Conservation (phyloP, 2,113 vertebrate genomes). For the Melospiza melodia region DNA sequence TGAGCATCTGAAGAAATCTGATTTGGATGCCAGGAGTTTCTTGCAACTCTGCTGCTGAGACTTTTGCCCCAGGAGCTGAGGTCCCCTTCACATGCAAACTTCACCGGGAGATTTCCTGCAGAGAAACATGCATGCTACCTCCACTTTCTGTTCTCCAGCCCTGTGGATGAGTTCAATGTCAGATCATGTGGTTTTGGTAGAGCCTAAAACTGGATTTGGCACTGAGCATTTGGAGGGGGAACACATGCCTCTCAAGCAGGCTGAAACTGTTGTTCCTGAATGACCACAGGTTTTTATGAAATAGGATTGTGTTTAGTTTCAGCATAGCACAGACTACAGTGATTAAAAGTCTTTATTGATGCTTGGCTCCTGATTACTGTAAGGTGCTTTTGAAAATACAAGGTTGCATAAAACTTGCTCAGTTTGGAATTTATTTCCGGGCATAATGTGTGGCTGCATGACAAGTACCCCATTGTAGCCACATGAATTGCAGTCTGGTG, state of each 20-base stretch:
- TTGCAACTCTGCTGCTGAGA: not conserved
- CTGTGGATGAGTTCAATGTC: not conserved
- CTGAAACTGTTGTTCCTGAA: not conserved
- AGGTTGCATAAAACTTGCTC: not conserved
- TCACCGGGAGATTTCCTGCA: not conserved
- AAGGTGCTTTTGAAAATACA: constrained; percentile 15
- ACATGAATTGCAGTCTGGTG: not conserved
- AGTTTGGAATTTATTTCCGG: not conserved
- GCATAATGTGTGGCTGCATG: not conserved
- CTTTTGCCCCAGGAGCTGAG: not conserved
- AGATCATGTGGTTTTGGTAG: not conserved
- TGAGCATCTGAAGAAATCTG: constrained; percentile 63
- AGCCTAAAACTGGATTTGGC: not conserved
- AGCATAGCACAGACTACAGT: not conserved
- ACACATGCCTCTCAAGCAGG: not conserved
- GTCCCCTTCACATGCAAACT: not conserved
- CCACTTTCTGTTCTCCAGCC: not conserved
- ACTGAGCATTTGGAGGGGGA: not conserved
- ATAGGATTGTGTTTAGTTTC: not conserved
- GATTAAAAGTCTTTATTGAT: constrained; percentile 4
- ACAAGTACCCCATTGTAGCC: not conserved
- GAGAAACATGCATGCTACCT: not conserved
- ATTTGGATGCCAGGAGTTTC: not conserved
- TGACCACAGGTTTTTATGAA: not conserved
- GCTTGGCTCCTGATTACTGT: not conserved